Percentiles rank a stretch among this genome's conserved stretches.
Evolutionary conservation across 1,140 invertebrate species (phyloP).

Genomic region (Leptinotarsa defecta): DNA sequence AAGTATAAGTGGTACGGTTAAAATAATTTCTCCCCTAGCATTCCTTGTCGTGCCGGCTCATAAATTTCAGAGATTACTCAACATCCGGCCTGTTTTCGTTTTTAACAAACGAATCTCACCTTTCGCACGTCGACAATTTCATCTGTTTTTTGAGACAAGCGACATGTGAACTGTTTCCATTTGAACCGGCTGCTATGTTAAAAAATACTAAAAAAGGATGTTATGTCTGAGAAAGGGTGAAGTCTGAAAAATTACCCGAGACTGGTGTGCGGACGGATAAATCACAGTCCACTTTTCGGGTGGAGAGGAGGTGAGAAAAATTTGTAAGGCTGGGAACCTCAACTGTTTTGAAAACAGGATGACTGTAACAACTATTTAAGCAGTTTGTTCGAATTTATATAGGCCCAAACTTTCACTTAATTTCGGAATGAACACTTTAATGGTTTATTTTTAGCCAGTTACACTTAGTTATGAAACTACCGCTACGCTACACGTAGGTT

Average conservation of each 20-base stretch:
- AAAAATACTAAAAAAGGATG: conserved; percentile 32
- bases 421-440: no score
- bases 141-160: conserved; percentile 19
- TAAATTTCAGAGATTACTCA: conserved; percentile 29
- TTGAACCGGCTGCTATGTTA: conserved; percentile 19
- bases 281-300: not conserved
- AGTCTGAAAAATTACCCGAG: conserved; percentile 15
- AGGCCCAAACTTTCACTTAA: no score
- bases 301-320: no score
- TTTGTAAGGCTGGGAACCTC: no score
- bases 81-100: conserved; percentile 27
- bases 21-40: conserved; percentile 9
- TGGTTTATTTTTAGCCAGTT: no score
- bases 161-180: conserved; percentile 26
- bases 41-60: conserved; percentile 17
- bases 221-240: conserved; percentile 31
- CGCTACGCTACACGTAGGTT: no score
- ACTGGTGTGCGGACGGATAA: conserved; percentile 22
- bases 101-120: conserved; percentile 31
- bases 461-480: no score
- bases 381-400: no score
- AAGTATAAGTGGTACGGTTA: conserved; percentile 10
- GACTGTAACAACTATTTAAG: no score
- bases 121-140: conserved; percentile 29
- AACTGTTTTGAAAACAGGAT: no score